These are phyloP conservation scores for Synergus japonicus DNA, from an alignment of 2,888 invertebrate genomes.

Conservation along the genomic window DNA sequence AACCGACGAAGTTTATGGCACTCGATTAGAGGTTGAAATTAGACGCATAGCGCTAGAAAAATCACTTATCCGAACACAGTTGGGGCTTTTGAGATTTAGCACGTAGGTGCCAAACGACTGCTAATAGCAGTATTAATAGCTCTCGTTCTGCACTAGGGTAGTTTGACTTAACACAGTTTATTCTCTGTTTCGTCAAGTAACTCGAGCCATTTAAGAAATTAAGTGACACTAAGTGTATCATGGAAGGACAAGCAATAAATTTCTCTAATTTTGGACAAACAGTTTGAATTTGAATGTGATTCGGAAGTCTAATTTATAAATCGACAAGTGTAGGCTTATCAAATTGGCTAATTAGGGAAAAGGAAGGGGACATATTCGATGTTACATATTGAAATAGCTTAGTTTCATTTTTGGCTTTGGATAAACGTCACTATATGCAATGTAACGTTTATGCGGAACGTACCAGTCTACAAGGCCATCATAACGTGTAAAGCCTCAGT, in stretches of 20 bases:
- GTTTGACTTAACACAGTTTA: slow-evolving; percentile 25
- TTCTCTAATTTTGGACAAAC: not conserved
- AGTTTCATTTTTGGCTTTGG: slow-evolving; percentile 25
- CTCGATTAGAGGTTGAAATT: slow-evolving; percentile 55
- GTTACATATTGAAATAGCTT: slow-evolving; percentile 13
- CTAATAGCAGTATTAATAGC: slow-evolving; percentile 53
- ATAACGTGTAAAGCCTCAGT: slow-evolving; percentile 56
- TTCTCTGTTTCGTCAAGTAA: not conserved
- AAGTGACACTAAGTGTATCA: not conserved
- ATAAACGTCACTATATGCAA: slow-evolving; percentile 34
- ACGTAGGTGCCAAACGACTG: slow-evolving; percentile 48
- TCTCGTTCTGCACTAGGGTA: slow-evolving; percentile 30
- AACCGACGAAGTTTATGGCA: slow-evolving; percentile 53
- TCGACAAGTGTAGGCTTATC: not conserved
- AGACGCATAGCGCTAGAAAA: slow-evolving; percentile 56
- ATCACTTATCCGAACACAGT: slow-evolving; percentile 57
- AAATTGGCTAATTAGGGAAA: not conserved
- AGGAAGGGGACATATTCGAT: slow-evolving; percentile 10
- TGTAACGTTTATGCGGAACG: slow-evolving; percentile 54
- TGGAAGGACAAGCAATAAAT: not conserved
- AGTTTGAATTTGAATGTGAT: not conserved
- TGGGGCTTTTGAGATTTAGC: slow-evolving; percentile 50
- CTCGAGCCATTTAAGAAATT: not conserved
- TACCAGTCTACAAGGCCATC: slow-evolving; percentile 48
- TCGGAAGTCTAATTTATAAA: not conserved